Conservation (phyloP, 2,888 invertebrate species). For the Vanessa cardui region DNA sequence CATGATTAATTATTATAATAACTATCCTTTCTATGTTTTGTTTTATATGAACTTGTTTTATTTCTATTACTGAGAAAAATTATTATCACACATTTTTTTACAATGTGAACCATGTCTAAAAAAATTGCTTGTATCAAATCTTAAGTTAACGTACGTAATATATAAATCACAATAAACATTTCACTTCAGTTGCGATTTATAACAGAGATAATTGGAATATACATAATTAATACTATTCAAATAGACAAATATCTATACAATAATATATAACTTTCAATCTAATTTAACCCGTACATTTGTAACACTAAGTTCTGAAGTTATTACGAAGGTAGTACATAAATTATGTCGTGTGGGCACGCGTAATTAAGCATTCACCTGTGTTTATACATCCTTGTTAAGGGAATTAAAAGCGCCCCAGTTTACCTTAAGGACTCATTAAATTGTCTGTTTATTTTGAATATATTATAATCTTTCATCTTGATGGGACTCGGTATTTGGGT, state of each 20-base stretch:
- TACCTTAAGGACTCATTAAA: slow-evolving; percentile 11
- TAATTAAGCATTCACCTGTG: slow-evolving; percentile 21
- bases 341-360: slow-evolving; percentile 15
- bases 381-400: slow-evolving; percentile 20
- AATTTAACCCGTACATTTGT: slow-evolving; percentile 13
- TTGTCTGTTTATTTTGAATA: slow-evolving; percentile 12
- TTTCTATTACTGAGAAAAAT: no score
- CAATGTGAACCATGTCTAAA: no score
- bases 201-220: no score
- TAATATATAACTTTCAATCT: slow-evolving; percentile 9
- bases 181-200: neutral
- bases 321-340: slow-evolving; percentile 30
- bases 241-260: neutral
- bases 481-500: neutral
- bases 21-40: no score
- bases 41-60: no score
- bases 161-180: no score
- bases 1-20: no score
- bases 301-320: slow-evolving; percentile 19
- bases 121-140: no score
- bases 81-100: no score
- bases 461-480: slow-evolving; percentile 5
- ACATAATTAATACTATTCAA: neutral
- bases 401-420: slow-evolving; percentile 13
- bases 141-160: no score